These are phyloP conservation scores for Dromaius novaehollandiae DNA, from an alignment of 2,113 vertebrate species.

Conservation along the genomic window DNA sequence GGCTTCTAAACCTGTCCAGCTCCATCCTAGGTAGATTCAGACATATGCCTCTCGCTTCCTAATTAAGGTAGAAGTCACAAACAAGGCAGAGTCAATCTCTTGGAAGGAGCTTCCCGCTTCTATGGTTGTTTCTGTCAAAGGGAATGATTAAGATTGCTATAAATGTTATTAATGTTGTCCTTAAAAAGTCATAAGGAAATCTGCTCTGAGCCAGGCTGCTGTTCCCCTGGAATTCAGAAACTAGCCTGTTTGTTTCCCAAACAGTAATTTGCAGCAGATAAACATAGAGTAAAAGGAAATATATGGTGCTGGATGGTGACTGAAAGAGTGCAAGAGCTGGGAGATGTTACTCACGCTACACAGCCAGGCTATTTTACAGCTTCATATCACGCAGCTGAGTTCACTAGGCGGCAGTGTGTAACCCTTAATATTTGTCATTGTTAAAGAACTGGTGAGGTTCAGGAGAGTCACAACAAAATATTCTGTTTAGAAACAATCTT, in stretches of 20 bases:
- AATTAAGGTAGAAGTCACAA: not conserved
- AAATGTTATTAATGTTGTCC: constrained; percentile 33
- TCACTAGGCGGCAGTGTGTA: accelerated
- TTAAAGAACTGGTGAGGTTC: not conserved
- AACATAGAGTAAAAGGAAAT: not conserved
- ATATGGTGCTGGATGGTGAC: accelerated
- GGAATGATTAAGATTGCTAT: not conserved
- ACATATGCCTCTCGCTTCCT: not conserved
- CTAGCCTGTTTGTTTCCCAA: not conserved
- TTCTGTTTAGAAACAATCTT: not conserved
- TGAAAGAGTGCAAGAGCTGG: not conserved
- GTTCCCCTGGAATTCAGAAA: constrained; percentile 12
- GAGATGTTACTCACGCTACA: not conserved
- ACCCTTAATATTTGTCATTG: not conserved
- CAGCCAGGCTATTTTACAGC: not conserved
- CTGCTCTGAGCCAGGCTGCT: not conserved
- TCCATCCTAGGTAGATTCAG: not conserved
- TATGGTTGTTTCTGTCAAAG: not conserved
- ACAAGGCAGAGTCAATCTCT: not conserved
- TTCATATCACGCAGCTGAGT: accelerated
- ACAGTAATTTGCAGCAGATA: not conserved
- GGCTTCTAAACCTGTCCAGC: not conserved
- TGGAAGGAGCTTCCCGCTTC: constrained; percentile 3
- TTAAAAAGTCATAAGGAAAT: constrained; percentile 50
- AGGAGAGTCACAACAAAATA: not conserved